Evolutionary conservation across 2,797 vertebrate species (phyloP), one percentile per base, ranked within the genome.

Genomic region (Neosilurus mollespiculum): DNA sequence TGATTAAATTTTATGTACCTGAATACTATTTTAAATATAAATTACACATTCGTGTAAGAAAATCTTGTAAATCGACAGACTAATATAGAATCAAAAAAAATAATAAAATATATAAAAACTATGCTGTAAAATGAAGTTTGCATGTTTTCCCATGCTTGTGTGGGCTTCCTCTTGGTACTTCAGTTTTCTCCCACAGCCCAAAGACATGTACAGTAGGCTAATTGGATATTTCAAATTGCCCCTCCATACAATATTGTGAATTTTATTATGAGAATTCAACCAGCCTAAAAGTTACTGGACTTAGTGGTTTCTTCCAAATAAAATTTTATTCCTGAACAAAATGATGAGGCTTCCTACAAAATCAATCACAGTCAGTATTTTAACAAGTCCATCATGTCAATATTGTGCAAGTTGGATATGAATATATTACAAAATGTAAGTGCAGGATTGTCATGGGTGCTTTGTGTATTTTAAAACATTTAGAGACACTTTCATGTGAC

Each of bases 281-380:
- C 7, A 77, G 12, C 20, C 3, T 7, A 76, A 10, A 34, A 76
- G 5, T 43, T 16, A 59, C 18, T 76, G 12, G 18, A 43, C 6
- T 62, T 43, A 15, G 2, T 59, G 6, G 37, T 76, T 76, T 76
- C 30, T 59, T 76, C 24, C 26, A 58, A 76, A 76, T 34, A 30
- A 5, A 30, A 59, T 49, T 78, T 61, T 62, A 62, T 78, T 78
- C 34, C 58, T 49, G 58, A 78, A 7, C 22, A 43, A 43, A 78
- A 61, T n/a, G 14, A 49, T 16, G 53, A 30, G 58, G 72, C 72
- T 54, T 78, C 20, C 56, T 49, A 24, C 58, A 62, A 61, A 77
- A 61, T 43, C 20, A 12, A 43, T 43, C 54, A 34, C 54, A 61
- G 18, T 37, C 56, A 3, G 30, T n/a, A 61, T 11, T 22, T 59